A percentile compares a stretch with the other conserved stretches of the same genome.
phyloP scores from a whole-genome alignment of 2,797 vertebrate genomes.

The Oryzias sinensis region DNA sequence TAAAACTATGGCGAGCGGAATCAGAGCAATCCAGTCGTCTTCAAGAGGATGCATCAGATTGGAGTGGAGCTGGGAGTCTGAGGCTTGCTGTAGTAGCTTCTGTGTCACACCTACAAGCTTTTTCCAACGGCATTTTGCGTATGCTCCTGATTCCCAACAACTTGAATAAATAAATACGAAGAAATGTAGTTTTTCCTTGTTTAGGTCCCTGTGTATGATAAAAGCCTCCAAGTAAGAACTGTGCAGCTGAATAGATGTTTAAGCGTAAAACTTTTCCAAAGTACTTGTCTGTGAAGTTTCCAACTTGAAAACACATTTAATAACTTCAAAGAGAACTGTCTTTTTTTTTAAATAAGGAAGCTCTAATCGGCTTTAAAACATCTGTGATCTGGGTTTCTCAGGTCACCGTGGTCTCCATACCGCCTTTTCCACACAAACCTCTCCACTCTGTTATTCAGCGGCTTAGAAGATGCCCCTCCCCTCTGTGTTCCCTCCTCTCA shows the following conservation, averaged over 20 bases:
- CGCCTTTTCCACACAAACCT: slow-evolving; percentile 27
- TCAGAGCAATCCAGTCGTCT: no score
- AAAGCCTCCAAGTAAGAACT: slow-evolving; percentile 39
- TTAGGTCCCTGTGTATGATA: background rate
- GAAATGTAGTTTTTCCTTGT: no score
- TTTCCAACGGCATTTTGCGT: no score
- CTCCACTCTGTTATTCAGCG: slow-evolving; percentile 57
- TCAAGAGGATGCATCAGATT: no score
- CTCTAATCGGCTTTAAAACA: slow-evolving; percentile 48
- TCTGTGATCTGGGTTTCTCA: slow-evolving; percentile 33
- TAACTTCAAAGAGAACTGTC: slow-evolving; percentile 16
- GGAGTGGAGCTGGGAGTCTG: no score
- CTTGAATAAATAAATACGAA: no score
- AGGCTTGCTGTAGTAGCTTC: no score
- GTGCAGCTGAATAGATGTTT: slow-evolving; percentile 39
- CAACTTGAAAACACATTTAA: slow-evolving; percentile 19
- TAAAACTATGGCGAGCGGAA: no score
- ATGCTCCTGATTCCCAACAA: no score
- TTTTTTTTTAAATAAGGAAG: slow-evolving; percentile 22
- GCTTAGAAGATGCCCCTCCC: slow-evolving; percentile 54
- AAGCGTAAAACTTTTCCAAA: slow-evolving; percentile 7
- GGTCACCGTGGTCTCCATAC: slow-evolving; percentile 28
- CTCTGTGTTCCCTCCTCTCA: slow-evolving; percentile 39
- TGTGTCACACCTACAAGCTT: no score
- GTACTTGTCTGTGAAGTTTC: slow-evolving; percentile 1